These are phyloP conservation scores for Shinisaurus crocodilurus DNA, from an alignment of 2,113 vertebrate species.

Conservation along the genomic window DNA sequence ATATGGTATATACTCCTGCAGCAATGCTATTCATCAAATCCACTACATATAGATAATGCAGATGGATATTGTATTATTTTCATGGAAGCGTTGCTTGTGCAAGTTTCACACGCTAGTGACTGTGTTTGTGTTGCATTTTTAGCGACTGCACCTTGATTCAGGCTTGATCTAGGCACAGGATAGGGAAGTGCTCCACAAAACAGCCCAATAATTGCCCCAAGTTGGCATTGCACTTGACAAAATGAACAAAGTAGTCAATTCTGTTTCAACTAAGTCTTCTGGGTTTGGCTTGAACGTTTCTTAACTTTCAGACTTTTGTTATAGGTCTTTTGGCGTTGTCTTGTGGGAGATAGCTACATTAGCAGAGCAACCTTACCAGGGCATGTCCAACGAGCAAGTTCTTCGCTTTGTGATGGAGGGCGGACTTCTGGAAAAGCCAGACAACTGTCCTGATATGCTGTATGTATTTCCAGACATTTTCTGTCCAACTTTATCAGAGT, in stretches of 20 bases:
- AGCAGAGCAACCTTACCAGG: conserved; percentile 97
- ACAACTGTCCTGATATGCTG: conserved; percentile 98
- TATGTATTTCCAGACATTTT: conserved; percentile 67
- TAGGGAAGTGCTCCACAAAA: neutral
- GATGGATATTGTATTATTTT: neutral
- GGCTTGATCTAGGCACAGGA: neutral
- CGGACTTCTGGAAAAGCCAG: conserved; percentile 95
- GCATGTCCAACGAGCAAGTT: conserved; percentile 98
- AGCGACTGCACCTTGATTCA: neutral
- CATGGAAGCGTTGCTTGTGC: neutral
- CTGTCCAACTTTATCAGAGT: neutral
- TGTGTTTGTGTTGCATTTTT: neutral
- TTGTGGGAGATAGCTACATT: conserved; percentile 97
- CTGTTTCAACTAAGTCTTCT: accelerated
- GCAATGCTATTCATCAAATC: neutral
- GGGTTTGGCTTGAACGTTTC: accelerated
- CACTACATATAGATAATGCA: neutral
- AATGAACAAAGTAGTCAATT: too few relatives aligned
- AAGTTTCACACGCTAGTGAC: neutral
- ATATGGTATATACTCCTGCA: neutral
- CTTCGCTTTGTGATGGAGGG: conserved; percentile 99
- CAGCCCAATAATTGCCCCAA: neutral
- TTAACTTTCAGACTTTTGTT: neutral
- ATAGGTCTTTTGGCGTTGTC: conserved; percentile 96
- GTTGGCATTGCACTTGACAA: neutral